These are phyloP conservation scores for Tanypteryx hageni DNA, from an alignment of 2,888 invertebrate genomes.

Conservation along the genomic window DNA sequence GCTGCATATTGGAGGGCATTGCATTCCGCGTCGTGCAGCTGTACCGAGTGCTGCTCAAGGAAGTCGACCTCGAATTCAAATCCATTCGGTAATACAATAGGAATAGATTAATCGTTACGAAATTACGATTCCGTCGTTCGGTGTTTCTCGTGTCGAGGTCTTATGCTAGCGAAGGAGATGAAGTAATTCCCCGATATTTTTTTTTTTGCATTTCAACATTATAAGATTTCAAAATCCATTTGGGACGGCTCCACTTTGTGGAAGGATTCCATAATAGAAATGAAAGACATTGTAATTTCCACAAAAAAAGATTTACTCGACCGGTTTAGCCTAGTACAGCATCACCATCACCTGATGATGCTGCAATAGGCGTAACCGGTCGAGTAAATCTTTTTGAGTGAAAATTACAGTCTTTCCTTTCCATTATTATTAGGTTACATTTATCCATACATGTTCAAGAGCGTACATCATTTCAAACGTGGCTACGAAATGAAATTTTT, in stretches of 20 bases:
- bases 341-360: not conserved
- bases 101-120: not conserved
- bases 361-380: too few species aligned
- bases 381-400: too few species aligned
- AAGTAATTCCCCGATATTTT: too few species aligned
- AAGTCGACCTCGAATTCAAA: slow-evolving; percentile 80
- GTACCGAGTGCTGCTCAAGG: slow-evolving; percentile 83
- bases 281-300: too few species aligned
- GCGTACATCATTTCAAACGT: not conserved
- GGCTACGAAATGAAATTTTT: not conserved
- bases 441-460: not conserved
- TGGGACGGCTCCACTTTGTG: too few species aligned
- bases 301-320: too few species aligned
- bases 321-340: too few species aligned
- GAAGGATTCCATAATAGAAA: too few species aligned
- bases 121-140: not conserved
- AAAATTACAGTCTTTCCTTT: too few species aligned
- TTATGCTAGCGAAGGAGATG: too few species aligned
- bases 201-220: too few species aligned
- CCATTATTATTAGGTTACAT: not conserved
- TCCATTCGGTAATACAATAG: slow-evolving; percentile 78
- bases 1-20: slow-evolving; percentile 91
- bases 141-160: not conserved
- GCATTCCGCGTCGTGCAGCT: slow-evolving; percentile 89
- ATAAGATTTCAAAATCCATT: too few species aligned